Evolutionary conservation across 1,140 invertebrate species (phyloP).

Genomic region (Halyomorpha halys): DNA sequence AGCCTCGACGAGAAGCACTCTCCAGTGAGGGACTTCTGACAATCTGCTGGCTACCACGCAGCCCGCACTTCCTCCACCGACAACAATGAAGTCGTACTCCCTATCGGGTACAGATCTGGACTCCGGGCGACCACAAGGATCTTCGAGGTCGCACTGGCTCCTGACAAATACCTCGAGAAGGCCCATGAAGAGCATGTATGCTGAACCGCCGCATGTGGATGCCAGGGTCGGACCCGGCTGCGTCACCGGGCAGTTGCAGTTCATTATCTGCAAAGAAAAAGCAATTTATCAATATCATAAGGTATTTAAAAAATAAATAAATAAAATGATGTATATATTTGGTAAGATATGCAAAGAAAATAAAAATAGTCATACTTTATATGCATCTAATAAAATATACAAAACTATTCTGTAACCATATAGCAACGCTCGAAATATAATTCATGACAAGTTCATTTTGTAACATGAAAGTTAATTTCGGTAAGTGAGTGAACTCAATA

Average conservation of each 20-base stretch:
- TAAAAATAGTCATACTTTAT: too few relatives aligned
- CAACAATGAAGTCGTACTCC: constrained; percentile 74
- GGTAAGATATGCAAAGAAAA: too few relatives aligned
- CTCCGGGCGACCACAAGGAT: constrained; percentile 62
- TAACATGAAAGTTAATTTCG: too few relatives aligned
- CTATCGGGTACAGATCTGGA: constrained; percentile 46
- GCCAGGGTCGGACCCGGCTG: constrained; percentile 67
- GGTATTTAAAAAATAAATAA: too few relatives aligned
- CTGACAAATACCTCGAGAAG: constrained; percentile 69
- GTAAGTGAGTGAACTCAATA: too few relatives aligned
- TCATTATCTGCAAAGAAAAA: constrained; percentile 27
- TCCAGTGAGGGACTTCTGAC: constrained; percentile 62
- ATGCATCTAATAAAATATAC: too few relatives aligned
- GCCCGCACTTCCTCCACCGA: constrained; percentile 77
- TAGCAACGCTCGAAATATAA: too few relatives aligned
- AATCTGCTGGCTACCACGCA: constrained; percentile 58
- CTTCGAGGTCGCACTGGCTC: constrained; percentile 72
- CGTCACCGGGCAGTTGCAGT: constrained; percentile 61
- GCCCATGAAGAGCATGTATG: constrained; percentile 79
- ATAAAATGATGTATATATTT: too few relatives aligned
- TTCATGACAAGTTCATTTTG: too few relatives aligned
- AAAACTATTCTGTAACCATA: too few relatives aligned
- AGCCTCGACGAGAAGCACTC: constrained; percentile 72
- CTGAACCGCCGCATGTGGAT: constrained; percentile 64
- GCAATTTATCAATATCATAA: background rate